Evolutionary conservation across 2,888 invertebrate genomes (phyloP).

Genomic region (Polylopha cassiicola): DNA sequence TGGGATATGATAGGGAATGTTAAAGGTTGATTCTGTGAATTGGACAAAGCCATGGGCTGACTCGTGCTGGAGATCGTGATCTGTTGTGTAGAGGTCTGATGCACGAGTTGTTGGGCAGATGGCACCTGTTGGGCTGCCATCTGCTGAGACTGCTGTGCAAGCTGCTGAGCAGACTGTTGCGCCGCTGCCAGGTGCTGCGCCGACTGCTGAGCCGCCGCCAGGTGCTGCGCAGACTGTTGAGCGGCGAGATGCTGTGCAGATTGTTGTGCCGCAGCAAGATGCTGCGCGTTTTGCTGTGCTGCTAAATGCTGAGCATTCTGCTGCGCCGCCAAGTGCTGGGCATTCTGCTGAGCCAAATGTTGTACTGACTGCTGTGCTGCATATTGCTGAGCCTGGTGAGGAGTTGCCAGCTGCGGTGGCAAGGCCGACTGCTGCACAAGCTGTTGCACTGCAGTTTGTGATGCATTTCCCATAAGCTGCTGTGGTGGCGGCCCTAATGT

Average conservation of each 20-base stretch:
- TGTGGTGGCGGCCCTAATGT: slow-evolving; percentile 61
- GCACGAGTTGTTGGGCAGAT: slow-evolving; percentile 61
- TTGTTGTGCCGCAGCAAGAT: slow-evolving; percentile 52
- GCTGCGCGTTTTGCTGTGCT: slow-evolving; percentile 58
- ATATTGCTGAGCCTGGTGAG: slow-evolving; percentile 34
- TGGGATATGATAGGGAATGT: slow-evolving; percentile 72
- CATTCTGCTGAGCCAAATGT: slow-evolving; percentile 39
- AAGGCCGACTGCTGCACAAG: slow-evolving; percentile 62
- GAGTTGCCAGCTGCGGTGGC: slow-evolving; percentile 50
- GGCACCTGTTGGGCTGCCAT: slow-evolving; percentile 48
- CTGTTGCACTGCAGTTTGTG: slow-evolving; percentile 65
- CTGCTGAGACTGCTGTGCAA: slow-evolving; percentile 36
- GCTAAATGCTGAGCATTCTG: slow-evolving; percentile 55
- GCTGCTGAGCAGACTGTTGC: slow-evolving; percentile 58
- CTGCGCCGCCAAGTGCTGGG: slow-evolving; percentile 41
- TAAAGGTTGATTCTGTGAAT: slow-evolving; percentile 66
- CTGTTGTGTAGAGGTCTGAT: slow-evolving; percentile 69
- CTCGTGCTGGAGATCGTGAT: slow-evolving; percentile 70
- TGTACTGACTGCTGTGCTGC: slow-evolving; percentile 41
- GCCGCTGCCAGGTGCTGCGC: slow-evolving; percentile 26
- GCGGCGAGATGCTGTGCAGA: slow-evolving; percentile 55
- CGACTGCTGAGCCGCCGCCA: slow-evolving; percentile 29
- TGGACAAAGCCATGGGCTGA: slow-evolving; percentile 66
- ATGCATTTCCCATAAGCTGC: slow-evolving; percentile 60
- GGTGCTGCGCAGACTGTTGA: slow-evolving; percentile 49